Percentiles rank a stretch among this genome's conserved stretches.
Conservation (phyloP, 2,113 vertebrate genomes). For the Empidonax alnorum region DNA sequence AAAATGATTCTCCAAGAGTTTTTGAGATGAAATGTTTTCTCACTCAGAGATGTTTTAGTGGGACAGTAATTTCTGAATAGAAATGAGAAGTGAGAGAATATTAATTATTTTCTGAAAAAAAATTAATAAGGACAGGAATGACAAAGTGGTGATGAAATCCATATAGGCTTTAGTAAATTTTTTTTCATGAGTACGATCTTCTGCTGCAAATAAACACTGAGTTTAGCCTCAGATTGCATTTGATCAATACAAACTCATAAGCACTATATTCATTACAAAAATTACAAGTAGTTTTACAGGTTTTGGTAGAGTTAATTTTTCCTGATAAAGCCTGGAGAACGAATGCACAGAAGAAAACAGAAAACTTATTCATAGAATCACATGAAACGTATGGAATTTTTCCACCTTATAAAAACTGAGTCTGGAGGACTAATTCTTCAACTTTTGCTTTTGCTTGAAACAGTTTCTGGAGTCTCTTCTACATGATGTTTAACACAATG, state of each 20-base stretch:
- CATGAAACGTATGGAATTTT: not conserved
- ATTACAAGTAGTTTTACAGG: not conserved
- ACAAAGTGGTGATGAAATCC: not conserved
- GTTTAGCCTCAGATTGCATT: not conserved
- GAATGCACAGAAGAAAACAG: not conserved
- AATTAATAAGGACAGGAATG: not conserved
- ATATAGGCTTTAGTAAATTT: not conserved
- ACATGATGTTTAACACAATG: not conserved
- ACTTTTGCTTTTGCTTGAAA: not conserved
- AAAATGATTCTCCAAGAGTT: not conserved
- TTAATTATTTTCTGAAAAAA: not conserved
- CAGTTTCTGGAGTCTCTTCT: not conserved
- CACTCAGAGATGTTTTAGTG: not conserved
- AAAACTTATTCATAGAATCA: not conserved
- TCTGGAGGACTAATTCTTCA: not conserved
- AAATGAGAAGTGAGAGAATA: not conserved
- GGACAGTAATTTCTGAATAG: not conserved
- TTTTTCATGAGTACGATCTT: not conserved
- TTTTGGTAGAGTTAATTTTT: not conserved
- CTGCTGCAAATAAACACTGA: not conserved
- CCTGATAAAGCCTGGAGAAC: not conserved
- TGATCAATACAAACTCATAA: not conserved
- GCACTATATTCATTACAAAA: not conserved
- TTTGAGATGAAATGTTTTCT: not conserved
- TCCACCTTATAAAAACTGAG: not conserved